Conservation (phyloP, 2,888 invertebrate species). For the Aplocera efformata region DNA sequence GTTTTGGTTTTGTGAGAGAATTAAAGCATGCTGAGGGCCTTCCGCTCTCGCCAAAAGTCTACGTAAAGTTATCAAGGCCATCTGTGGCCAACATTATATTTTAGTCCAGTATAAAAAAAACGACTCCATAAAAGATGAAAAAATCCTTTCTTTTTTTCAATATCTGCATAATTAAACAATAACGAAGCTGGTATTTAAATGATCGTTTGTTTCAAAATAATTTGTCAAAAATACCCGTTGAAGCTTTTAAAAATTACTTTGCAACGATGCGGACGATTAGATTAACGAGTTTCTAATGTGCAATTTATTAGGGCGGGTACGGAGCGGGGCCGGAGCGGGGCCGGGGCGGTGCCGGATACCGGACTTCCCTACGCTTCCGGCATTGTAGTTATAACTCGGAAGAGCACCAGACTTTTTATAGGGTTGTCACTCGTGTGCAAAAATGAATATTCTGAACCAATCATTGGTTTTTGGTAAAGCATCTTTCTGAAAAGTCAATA, state of each 20-base stretch:
- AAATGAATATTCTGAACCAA: too few species aligned
- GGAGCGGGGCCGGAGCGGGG: slow-evolving; percentile 3
- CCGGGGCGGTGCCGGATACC: slow-evolving; percentile 47
- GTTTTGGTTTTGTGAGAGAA: too few species aligned
- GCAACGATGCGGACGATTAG: slow-evolving; percentile 46
- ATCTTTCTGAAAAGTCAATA: too few species aligned
- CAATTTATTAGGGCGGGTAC: slow-evolving; percentile 58
- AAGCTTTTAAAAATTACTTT: slow-evolving; percentile 39
- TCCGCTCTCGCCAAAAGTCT: too few species aligned
- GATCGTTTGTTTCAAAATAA: slow-evolving; percentile 17
- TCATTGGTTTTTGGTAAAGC: too few species aligned
- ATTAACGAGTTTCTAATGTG: slow-evolving; percentile 74
- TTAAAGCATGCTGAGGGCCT: too few species aligned
- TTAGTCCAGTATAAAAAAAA: too few species aligned
- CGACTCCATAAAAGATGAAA: too few species aligned
- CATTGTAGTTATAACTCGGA: slow-evolving; percentile 40
- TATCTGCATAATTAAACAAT: too few species aligned
- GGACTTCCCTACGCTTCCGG: slow-evolving; percentile 46
- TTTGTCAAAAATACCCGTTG: slow-evolving; percentile 22
- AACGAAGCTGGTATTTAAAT: slow-evolving; percentile 3
- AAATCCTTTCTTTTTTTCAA: too few species aligned
- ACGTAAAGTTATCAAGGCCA: too few species aligned
- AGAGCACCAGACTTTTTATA: slow-evolving; percentile 11
- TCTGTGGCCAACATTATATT: too few species aligned
- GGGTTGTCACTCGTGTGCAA: slow-evolving; percentile 10